Evolutionary conservation across 2,113 vertebrate species (phyloP).

Genomic region (Puntigrus tetrazona): DNA sequence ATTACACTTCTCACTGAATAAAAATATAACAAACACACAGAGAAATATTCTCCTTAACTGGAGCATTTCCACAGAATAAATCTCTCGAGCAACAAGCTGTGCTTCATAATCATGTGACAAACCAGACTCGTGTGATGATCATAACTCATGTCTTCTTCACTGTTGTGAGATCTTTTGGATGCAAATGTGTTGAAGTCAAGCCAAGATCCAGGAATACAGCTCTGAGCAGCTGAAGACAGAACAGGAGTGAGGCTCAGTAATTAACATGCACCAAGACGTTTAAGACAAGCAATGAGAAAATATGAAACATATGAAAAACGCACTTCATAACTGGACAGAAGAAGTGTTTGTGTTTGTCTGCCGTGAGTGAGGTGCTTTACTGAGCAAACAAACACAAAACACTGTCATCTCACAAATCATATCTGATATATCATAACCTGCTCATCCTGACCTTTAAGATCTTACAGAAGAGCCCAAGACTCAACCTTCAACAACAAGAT

Average conservation of each 20-base stretch:
- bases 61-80: neutral
- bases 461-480: neutral
- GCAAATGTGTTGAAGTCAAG: neutral
- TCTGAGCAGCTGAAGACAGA: neutral
- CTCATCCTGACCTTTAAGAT: neutral
- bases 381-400: neutral
- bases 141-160: neutral
- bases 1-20: neutral
- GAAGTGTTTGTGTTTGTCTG: neutral
- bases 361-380: neutral
- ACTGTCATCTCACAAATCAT: neutral
- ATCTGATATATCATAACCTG: neutral
- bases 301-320: too few relatives aligned
- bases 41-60: neutral
- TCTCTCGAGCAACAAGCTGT: neutral
- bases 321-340: too few relatives aligned
- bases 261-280: neutral
- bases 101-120: neutral
- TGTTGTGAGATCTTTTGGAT: neutral
- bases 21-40: neutral
- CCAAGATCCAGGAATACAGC: neutral
- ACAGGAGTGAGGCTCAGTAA: neutral
- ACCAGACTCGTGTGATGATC: neutral
- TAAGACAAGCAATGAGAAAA: neutral
- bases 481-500: neutral